Evolutionary conservation across 1,140 invertebrate species (phyloP), one percentile per base, ranked within the genome.

Genomic region (Drosophila burlai): DNA sequence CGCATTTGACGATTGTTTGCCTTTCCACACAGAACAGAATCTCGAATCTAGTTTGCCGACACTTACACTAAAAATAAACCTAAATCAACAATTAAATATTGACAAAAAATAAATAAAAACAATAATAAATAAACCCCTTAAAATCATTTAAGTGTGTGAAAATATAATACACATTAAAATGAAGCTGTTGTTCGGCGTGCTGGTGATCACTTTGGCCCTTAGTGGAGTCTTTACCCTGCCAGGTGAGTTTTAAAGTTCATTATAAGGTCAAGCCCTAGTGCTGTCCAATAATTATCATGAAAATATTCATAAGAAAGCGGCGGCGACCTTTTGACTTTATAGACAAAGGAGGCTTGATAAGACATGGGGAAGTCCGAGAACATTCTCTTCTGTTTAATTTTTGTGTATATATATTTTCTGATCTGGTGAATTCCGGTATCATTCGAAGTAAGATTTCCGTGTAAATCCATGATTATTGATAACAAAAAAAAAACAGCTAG

Each of bases 1-100:
- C 85, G 79, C 85, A 89, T 89, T 89, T 85, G 64, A 81, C 78
- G 78, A 79, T 80, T 90, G 85, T 89, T 89, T 90, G 85, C 74
- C 85, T 80, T 73, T 76, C 82, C 71, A 60, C 57, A 82, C 85
- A 89, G 85, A 89, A 90, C 84, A 57, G 49, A 86, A 71, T 50
- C 54, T 57, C 65, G 68, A 67, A 72, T 52, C 61, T 75, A 47
- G 71, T 55, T 63, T 63, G 74, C 81, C 65, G 75, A 26, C 47
- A 26, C 36, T 43, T 71, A 67, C 24, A 34, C 64, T 10, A 49
- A 58, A 72, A 89, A 47, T 26, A 78, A 42, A 46, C 62, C 60
- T 34, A 74, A 76, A 74, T 55, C 57, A 58, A 72, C 43, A 65
- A 57, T 40, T 40, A 47, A 68, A 29, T 63, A 66, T 58, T 68